Percentiles rank a stretch among this genome's conserved stretches.
Conservation (phyloP, 2,797 vertebrate genomes). For the Pampus argenteus region DNA sequence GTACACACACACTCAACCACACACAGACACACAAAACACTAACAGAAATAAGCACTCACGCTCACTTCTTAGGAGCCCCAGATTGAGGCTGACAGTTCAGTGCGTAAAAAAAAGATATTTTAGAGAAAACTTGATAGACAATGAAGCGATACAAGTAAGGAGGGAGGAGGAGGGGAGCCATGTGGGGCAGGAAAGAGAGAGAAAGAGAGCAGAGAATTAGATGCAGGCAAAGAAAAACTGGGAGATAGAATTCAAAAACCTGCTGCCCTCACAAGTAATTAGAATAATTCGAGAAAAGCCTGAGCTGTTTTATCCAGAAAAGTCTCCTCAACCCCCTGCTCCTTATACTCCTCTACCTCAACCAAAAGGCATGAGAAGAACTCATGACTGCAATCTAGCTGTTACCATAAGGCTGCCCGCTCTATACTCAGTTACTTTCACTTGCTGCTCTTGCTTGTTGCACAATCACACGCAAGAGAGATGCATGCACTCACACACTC, state of each 20-base stretch:
- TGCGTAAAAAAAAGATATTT: slow-evolving; percentile 52
- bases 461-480: slow-evolving; percentile 15
- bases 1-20: neutral
- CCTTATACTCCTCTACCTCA: slow-evolving; percentile 36
- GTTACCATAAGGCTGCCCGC: slow-evolving; percentile 42
- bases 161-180: slow-evolving; percentile 15
- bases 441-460: slow-evolving; percentile 6
- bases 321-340: slow-evolving; percentile 54
- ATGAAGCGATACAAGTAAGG: slow-evolving; percentile 48
- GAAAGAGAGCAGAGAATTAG: slow-evolving; percentile 44
- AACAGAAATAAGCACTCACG: slow-evolving; percentile 25
- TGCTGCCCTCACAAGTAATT: slow-evolving; percentile 60
- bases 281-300: slow-evolving; percentile 66
- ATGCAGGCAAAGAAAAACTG: slow-evolving; percentile 41
- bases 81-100: slow-evolving; percentile 54
- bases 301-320: slow-evolving; percentile 55
- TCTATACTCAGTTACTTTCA: slow-evolving; percentile 30
- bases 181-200: slow-evolving; percentile 38
- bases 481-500: neutral
- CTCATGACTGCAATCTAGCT: slow-evolving; percentile 52
- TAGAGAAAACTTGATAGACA: slow-evolving; percentile 48
- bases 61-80: slow-evolving; percentile 34
- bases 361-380: slow-evolving; percentile 49
- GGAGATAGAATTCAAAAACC: slow-evolving; percentile 62
- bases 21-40: slow-evolving; percentile 22